These are phyloP conservation scores for Scolopax rusticola DNA, from an alignment of 2,797 vertebrate genomes.

Conservation along the genomic window DNA sequence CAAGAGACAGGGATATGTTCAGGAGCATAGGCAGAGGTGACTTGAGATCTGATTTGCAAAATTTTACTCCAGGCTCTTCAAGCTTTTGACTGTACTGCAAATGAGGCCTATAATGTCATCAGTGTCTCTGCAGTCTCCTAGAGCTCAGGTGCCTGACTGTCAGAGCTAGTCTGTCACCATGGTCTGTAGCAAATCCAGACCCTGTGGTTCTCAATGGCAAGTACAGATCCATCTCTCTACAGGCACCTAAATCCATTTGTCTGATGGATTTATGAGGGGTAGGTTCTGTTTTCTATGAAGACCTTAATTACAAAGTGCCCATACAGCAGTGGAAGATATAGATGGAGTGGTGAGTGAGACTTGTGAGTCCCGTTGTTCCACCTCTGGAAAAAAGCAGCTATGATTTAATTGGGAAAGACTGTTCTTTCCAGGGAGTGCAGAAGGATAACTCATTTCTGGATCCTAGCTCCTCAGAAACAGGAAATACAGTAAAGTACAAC, in stretches of 20 bases:
- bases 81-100: neutral
- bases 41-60: neutral
- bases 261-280: neutral
- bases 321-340: accelerated
- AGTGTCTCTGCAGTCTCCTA: neutral
- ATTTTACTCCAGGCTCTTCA: neutral
- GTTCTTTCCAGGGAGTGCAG: neutral
- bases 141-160: neutral
- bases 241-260: neutral
- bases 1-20: neutral
- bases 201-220: neutral
- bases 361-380: neutral
- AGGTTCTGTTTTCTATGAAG: neutral
- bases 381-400: neutral
- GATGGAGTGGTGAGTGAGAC: neutral
- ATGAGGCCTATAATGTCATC: neutral
- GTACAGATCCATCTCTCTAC: neutral
- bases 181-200: neutral
- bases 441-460: neutral
- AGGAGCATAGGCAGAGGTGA: neutral
- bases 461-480: neutral
- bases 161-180: neutral
- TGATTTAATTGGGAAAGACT: neutral
- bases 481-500: neutral
- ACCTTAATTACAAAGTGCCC: neutral